Evolutionary conservation across 2,113 vertebrate genomes (phyloP), one percentile per base, ranked within the genome.

Genomic region (Leptocoma aspasia): DNA sequence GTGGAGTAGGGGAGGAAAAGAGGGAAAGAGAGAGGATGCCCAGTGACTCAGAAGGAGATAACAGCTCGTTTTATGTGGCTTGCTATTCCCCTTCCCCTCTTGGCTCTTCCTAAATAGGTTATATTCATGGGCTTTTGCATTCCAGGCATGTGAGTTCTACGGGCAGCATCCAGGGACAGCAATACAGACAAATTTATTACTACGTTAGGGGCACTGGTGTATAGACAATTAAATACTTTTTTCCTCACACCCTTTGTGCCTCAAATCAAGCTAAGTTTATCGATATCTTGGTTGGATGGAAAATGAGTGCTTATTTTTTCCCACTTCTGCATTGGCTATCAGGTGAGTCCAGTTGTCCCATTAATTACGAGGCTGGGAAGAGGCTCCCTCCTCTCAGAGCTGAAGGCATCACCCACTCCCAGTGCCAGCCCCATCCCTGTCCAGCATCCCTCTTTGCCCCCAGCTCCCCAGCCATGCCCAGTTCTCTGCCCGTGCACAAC

Each of bases 81-180:
- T 91, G 82, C 33, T 37, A 68, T 85, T 94, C 61, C 41, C 20
- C 65, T 87, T 94, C 79, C 78, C 66, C 61, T 93, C 63, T 72
- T 90, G 61, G 65, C 82, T 96, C 75, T 96, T 96, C 92, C 96
- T 95, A 96, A 94, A 93, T 91, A 96, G 85, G 90, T 79, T 91
- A 96, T 45, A 0, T 94, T 88, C 37, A 57, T 1, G 2, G 70
- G 70, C 26, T 72, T 85, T 44, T 82, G 37, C 78, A 88, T 95
- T 94, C 85, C 95, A 94, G 85, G 57, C 61, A 41, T 64, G 66
- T 61, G 61, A 87, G 57, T 85, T 81, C 92, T 49, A 17, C 2
- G 1, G 54, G 49, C 54, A 82, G 49, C 37, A 92, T 56, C 56
- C 73, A 82, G 66, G 28, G 70, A 85, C 21, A 65, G 85, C 44